These are phyloP conservation scores for Teinopalpus imperialis DNA, from an alignment of 2,888 invertebrate species.

Conservation along the genomic window DNA sequence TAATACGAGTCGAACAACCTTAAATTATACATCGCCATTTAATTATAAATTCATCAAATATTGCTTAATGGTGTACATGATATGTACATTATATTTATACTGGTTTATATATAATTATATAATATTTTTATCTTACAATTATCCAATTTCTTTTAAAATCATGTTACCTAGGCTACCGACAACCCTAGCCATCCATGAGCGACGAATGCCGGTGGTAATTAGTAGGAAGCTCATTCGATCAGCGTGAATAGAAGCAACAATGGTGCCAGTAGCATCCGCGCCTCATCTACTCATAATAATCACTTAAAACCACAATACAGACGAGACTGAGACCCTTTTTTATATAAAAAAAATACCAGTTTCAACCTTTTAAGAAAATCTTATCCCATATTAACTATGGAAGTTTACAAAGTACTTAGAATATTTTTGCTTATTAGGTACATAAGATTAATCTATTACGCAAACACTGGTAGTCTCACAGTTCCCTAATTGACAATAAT, in stretches of 20 bases:
- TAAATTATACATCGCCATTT: too few species aligned
- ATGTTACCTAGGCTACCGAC: too few species aligned
- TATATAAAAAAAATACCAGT: not conserved
- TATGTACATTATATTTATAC: too few species aligned
- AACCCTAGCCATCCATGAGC: slow-evolving; percentile 48
- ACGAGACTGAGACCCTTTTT: slow-evolving; percentile 23
- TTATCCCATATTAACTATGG: not conserved
- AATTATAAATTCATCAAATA: too few species aligned
- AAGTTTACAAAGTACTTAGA: not conserved
- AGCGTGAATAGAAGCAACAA: slow-evolving; percentile 64
- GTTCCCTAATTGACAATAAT: slow-evolving; percentile 7
- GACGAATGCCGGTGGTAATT: slow-evolving; percentile 56
- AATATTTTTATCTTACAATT: too few species aligned
- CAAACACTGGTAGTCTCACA: slow-evolving; percentile 8
- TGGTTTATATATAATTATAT: too few species aligned
- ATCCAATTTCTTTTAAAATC: too few species aligned
- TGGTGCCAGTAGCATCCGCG: slow-evolving; percentile 59
- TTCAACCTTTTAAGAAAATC: not conserved
- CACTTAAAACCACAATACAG: slow-evolving; percentile 63
- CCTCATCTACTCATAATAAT: slow-evolving; percentile 52
- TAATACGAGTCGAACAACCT: too few species aligned
- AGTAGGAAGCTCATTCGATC: slow-evolving; percentile 66
- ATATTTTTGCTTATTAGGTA: not conserved
- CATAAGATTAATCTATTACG: not conserved
- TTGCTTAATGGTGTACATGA: too few species aligned